These are phyloP conservation scores for Cinara cedri DNA, from an alignment of 2,888 invertebrate genomes.

Conservation along the genomic window DNA sequence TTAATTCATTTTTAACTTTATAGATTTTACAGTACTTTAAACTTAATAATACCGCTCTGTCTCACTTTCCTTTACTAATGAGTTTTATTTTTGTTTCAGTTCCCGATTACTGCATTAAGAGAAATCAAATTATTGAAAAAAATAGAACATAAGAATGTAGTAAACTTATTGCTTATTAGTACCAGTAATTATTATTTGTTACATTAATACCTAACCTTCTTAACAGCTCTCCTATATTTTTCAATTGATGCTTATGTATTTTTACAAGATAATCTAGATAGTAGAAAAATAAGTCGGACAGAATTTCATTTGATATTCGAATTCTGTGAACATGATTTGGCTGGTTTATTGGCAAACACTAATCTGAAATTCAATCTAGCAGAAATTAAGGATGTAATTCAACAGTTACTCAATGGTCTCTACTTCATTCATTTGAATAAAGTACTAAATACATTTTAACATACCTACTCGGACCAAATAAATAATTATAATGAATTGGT, in stretches of 20 bases:
- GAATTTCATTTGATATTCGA: constrained; percentile 97
- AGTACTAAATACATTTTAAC: constrained; percentile 62
- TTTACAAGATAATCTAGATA: background rate
- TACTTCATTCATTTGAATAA: constrained; percentile 97
- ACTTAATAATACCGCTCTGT: too few species aligned
- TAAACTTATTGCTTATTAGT: background rate
- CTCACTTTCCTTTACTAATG: too few species aligned
- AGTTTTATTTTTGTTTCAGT: background rate
- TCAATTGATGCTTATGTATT: background rate
- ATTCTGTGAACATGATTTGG: constrained; percentile 97
- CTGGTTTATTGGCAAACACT: constrained; percentile 90
- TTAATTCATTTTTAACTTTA: too few species aligned
- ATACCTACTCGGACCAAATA: constrained; percentile 25
- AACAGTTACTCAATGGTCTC: constrained; percentile 83
- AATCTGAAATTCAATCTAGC: constrained; percentile 95
- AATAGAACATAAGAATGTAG: background rate
- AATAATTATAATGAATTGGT: background rate
- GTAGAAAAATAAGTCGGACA: constrained; percentile 68
- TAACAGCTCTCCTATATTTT: too few species aligned
- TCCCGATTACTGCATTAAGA: background rate
- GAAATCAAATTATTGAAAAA: background rate
- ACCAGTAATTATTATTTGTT: too few species aligned
- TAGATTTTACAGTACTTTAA: too few species aligned
- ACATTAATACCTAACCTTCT: too few species aligned
- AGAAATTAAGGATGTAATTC: constrained; percentile 94